Evolutionary conservation across 2,113 vertebrate species (phyloP), one percentile per base, ranked within the genome.

Genomic region (Henicopernis longicauda): DNA sequence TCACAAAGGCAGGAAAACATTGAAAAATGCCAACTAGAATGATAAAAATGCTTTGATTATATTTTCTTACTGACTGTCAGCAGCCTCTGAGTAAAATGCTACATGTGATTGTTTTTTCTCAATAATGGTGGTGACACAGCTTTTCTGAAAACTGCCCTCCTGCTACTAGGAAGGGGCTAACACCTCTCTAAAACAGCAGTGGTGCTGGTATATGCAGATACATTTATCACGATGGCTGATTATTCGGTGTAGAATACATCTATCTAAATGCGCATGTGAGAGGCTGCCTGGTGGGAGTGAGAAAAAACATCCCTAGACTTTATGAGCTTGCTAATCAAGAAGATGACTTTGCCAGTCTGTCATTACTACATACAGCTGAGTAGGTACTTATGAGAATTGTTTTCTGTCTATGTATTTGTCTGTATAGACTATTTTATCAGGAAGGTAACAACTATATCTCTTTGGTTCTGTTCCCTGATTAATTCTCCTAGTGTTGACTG

Each of bases 21-120:
- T 72, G 82, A 79, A 88, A 95, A 94, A 96, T 96, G 81, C 61
- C 82, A 94, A 81, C 65, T 84, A 78, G 66, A 85, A 38, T 89
- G 2, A 78, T 87, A 76, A 92, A 86, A 91, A 78, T n/a, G 16
- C 40, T 94, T 95, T 93, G 50, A 92, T 95, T 83, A 7, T 88
- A 80, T 95, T 88, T 94, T 97, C 57, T 84, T 25, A 25, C 29
- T 89, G 66, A 40, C 47, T 91, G 31, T 82, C 67, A 94, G 49
- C 32, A 93, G 18, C n/a, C 49, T 93, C 42, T 59, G 42, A 67
- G 45, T 96, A 79, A 91, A 91, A 61, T 20, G 20, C 16, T 70
- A 26, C 19, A 3, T 55, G 36, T 69, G 66, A 40, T 42, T 93
- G 47, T 47, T 18, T 57, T 86, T 89, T 95, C 52, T n/a, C 45